These are phyloP conservation scores for Trichonephila clavipes DNA, from an alignment of 1,140 invertebrate species.

Conservation along the genomic window DNA sequence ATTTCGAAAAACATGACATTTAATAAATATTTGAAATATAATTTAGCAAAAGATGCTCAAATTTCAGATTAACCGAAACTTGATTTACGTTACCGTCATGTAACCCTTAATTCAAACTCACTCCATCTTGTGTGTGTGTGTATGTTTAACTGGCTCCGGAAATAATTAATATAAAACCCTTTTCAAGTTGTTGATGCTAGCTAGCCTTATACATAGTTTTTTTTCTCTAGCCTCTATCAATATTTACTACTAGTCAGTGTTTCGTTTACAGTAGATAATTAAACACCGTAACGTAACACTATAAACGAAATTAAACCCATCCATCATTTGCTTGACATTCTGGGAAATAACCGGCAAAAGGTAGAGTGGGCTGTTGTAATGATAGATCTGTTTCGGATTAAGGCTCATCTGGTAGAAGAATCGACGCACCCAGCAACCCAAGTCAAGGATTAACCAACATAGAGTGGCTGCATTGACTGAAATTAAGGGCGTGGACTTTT, in stretches of 20 bases:
- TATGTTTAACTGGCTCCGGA: neutral
- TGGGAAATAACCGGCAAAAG: neutral
- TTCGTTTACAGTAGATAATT: constrained; percentile 5
- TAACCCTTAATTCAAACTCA: too few species aligned
- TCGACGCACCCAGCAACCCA: neutral
- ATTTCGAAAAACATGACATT: too few species aligned
- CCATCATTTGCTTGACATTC: neutral
- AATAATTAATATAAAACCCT: neutral
- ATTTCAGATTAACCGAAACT: too few species aligned
- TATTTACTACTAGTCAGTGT: neutral
- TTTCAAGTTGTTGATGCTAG: too few species aligned
- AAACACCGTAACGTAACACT: neutral
- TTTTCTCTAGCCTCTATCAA: neutral
- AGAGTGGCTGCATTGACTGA: neutral
- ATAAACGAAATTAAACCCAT: constrained; percentile 26
- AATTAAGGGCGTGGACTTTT: neutral
- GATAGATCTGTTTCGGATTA: constrained; percentile 6
- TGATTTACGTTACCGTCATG: too few species aligned
- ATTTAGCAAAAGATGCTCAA: too few species aligned
- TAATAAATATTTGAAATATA: too few species aligned
- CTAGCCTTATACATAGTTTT: neutral
- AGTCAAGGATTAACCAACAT: neutral
- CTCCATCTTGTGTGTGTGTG: too few species aligned
- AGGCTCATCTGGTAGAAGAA: neutral
- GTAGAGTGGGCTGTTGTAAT: neutral